Base-by-base conservation (phyloP, 2,888 invertebrate genomes). In the Rapana venosa region DNA sequence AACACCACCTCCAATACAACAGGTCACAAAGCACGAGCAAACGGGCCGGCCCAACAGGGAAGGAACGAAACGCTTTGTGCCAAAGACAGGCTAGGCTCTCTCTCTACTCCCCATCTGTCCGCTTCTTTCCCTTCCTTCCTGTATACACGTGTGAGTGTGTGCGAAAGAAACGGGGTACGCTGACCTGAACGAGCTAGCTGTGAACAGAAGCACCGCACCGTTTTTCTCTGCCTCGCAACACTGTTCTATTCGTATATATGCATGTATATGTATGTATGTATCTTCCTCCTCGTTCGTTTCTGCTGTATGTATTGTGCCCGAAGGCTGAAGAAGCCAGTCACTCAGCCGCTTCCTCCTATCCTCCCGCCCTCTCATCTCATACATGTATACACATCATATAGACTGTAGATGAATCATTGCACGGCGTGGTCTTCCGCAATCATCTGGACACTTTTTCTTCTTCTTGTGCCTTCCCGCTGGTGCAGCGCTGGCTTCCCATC, bases 1-100 rank as follows among this genome's bases (percentile, higher is more conserved):
- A 81, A 81, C 81, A 81, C 32, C n/a, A n/a, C n/a, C n/a, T n/a
- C n/a, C 17, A 36, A 36, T 47, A 8, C 81, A 30, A 81, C 47
- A 81, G 81, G 81, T 81, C 81, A 81, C 47, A 22, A 32, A 77
- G 77, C 77, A 77, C 77, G 77, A 77, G 32, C 77, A 77, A 77
- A 77, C 77, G 77, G 77, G 32, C 4, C n/a, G 32, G 32, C 4
- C 17, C 17, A 77, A 32, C 32, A 0, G 77, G 4, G 32, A 30
- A n/a, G 8, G n/a, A 32, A 35, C 15, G 17, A 77, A 77, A 30
- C 81, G 26, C 47, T 47, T 81, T 81, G 36, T 81, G 47, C 47
- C 13, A 36, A 22, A 15, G 36, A 81, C 81, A 81, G 22, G 17
- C 13, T 15, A 81, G 22, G 17, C 66, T 47, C 77, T 77, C 32